Conservation (phyloP, 2,113 vertebrate species). For the Megaleporinus macrocephalus region DNA sequence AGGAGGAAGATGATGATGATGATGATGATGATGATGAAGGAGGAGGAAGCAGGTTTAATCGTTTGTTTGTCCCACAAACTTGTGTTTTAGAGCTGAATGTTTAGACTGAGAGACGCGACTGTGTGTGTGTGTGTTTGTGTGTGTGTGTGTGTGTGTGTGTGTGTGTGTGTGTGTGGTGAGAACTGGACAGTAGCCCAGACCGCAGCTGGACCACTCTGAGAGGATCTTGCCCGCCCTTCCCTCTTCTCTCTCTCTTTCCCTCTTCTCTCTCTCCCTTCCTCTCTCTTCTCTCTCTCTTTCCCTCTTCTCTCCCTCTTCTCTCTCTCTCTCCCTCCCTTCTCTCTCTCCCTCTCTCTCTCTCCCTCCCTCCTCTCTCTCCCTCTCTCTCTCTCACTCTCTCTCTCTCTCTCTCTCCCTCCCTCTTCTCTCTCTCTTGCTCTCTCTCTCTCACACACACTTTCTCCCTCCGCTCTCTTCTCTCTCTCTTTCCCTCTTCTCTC, state of each 20-base stretch:
- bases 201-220: slow-evolving; percentile 39
- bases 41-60: slow-evolving; percentile 35
- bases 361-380: slow-evolving; percentile 1
- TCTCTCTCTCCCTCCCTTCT: too few relatives aligned
- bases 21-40: slow-evolving; percentile 31
- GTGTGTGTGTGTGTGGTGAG: slow-evolving; percentile 55
- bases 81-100: slow-evolving; percentile 41
- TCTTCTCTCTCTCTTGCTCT: too few relatives aligned
- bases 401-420: too few relatives aligned
- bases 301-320: too few relatives aligned
- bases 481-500: not conserved
- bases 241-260: not conserved
- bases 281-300: too few relatives aligned
- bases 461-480: too few relatives aligned
- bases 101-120: slow-evolving; percentile 11
- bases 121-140: slow-evolving; percentile 26
- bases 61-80: slow-evolving; percentile 42
- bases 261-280: not conserved
- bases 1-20: not conserved
- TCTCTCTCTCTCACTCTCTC: too few relatives aligned
- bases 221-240: slow-evolving; percentile 11
- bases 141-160: slow-evolving; percentile 42
- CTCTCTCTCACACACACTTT: too few relatives aligned
- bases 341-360: too few relatives aligned
- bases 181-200: slow-evolving; percentile 48